Conservation (phyloP, 2,888 invertebrate genomes). For the Dryadula phaetusa region DNA sequence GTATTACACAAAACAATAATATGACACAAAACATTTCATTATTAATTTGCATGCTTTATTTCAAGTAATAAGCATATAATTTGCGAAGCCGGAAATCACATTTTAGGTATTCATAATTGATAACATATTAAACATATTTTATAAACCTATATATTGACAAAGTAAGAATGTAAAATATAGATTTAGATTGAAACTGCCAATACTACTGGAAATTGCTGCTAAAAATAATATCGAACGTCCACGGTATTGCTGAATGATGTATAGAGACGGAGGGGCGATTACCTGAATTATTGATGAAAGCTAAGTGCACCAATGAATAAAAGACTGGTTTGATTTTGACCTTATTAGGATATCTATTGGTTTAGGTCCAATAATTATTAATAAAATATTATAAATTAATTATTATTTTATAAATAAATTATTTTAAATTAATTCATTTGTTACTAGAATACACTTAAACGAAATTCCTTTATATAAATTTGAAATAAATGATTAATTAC, state of each 20-base stretch:
- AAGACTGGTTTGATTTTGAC: not conserved
- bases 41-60: slow-evolving; percentile 6
- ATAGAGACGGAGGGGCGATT: slow-evolving; percentile 3
- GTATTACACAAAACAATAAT: no score
- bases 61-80: not conserved
- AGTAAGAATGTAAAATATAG: not conserved
- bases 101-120: not conserved
- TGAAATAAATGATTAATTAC: no score
- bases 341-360: not conserved
- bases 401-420: no score
- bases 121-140: not conserved
- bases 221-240: slow-evolving; percentile 14
- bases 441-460: no score
- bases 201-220: not conserved
- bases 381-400: no score
- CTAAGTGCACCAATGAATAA: slow-evolving; percentile 17
- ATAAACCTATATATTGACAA: not conserved
- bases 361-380: not conserved
- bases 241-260: not conserved
- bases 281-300: slow-evolving; percentile 20
- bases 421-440: no score
- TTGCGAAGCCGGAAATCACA: slow-evolving; percentile 7
- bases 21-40: not conserved
- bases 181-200: slow-evolving; percentile 4
- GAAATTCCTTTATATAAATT: no score